Evolutionary conservation across 2,113 vertebrate genomes (phyloP), one percentile per base, ranked within the genome.

Genomic region (Verasper variegatus): DNA sequence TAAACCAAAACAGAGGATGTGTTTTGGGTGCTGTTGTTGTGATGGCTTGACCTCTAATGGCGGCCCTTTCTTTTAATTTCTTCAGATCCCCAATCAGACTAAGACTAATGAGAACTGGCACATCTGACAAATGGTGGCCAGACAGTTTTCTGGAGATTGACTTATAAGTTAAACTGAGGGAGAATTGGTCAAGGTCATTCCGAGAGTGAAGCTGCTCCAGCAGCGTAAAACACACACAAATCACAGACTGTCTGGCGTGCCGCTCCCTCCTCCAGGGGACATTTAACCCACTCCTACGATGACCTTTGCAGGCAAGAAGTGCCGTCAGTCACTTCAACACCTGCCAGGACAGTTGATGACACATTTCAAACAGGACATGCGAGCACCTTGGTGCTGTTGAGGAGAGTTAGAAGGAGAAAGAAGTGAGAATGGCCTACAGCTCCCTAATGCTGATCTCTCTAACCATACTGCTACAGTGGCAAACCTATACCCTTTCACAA

Each of bases 1-100:
- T 93, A 93, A 90, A 90, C 76, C 85, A 89, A 91, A 91, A 93
- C 88, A 92, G 81, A 89, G 63, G 85, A 87, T 87, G 83, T 80
- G 79, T 88, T 89, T 82, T 85, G 78, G 82, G 80, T 81, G 82
- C 79, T 76, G 86, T 67, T 91, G 88, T 83, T 86, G 90, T 90
- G 91, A 86, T 89, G 80, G 79, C 88, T 86, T 91, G 88, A 90
- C 87, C 86, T 92, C 91, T 90, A 89, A 91, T 86, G 84, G 85
- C 84, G 73, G 71, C 52, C 64, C 62, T 52, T 73, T 69, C 86
- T 87, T 90, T 78, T 75, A 80, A 84, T 92, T 89, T 86, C 88
- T 86, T 87, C 80, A 85, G 86, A 82, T 85, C 70, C 71, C 81
- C 84, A 91, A 91, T 90, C 90, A 91, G 79, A 88, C 87, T 76